These are phyloP conservation scores for Podarcis lilfordi DNA, from an alignment of 2,797 vertebrate species.

Conservation along the genomic window DNA sequence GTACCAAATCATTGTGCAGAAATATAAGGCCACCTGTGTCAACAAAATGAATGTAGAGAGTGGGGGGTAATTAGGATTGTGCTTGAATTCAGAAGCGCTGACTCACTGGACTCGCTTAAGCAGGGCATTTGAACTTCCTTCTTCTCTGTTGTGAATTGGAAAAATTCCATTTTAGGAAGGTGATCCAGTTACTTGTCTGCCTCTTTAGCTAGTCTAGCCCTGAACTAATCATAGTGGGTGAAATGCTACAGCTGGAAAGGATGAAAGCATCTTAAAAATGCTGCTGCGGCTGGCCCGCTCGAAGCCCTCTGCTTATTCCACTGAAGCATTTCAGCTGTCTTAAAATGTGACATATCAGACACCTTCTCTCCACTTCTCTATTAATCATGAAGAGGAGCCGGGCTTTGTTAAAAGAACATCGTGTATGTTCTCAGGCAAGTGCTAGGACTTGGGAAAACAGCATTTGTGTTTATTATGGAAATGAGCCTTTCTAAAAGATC, in stretches of 20 bases:
- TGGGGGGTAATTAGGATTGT: not conserved
- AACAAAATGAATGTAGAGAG: not conserved
- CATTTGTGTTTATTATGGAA: not conserved
- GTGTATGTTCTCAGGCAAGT: accelerated
- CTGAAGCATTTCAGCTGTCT: not conserved
- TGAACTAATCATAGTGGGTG: slow-evolving; percentile 23
- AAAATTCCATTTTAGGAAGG: slow-evolving; percentile 22
- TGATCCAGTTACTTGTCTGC: not conserved
- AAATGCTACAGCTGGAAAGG: not conserved
- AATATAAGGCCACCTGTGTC: not conserved
- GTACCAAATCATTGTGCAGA: not conserved
- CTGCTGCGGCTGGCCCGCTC: not conserved
- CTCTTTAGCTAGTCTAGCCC: slow-evolving; percentile 21
- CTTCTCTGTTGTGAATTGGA: not conserved
- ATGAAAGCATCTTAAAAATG: not conserved
- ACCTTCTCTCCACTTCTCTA: not conserved
- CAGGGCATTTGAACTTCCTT: not conserved
- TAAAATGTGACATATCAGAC: slow-evolving; percentile 37
- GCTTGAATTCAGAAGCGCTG: not conserved
- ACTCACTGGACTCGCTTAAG: not conserved
- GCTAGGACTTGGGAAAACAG: not conserved
- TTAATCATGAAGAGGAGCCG: slow-evolving; percentile 9
- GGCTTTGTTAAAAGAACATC: slow-evolving; percentile 28
- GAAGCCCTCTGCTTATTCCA: not conserved
- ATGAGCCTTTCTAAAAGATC: not conserved